Base-by-base conservation (phyloP, 2,888 invertebrate genomes). In the Heterodera filipjevi region DNA sequence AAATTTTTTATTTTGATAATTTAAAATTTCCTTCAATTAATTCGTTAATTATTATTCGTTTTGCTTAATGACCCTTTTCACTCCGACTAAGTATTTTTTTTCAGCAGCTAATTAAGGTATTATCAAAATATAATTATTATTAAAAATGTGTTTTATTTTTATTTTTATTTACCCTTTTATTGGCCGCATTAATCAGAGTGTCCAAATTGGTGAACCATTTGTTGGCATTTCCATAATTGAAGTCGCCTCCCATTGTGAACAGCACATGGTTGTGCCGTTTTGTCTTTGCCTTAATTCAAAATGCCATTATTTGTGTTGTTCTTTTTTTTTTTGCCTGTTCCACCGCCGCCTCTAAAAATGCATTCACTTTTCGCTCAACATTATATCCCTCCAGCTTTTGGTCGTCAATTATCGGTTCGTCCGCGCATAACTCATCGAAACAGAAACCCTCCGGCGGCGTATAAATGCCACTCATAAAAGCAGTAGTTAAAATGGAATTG, bases 241-340 rank as follows among this genome's bases (percentile, higher is more conserved):
- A 96, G 90, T 96, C 95, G 44, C 93, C 93, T 0, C 96, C 96
- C 95, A 95, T 95, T 0, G 95, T 94, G 78, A 95, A 91, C 86
- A 92, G 89, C 0, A 95, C 91, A 89, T 95, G 93, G 85, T 93
- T 92, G 1, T 93, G 93, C 49, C 91, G 90, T 89, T 93, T 94
- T 75, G 90, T 88, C 22, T 89, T 86, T 0, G 93, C 85, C 93
- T 10, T 27, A 59, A 59, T 27, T 2, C n/a, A 59, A 27, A 27
- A 2, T 59, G n/a, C 6, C 22, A 19, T 19, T 53, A 19, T 53
- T 16, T 16, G 19, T 6, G 19, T 39, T 39, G 12, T 10, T 1
- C 12, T 39, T 39, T 39, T 39, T 39, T 39, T 39, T 39, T 39
- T 39, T 39, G 81, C 79, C 79, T 81, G 79, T 59, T 85, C 76